Evolutionary conservation across 2,113 vertebrate species (phyloP).

Genomic region (Microcebus ravelobensis): DNA sequence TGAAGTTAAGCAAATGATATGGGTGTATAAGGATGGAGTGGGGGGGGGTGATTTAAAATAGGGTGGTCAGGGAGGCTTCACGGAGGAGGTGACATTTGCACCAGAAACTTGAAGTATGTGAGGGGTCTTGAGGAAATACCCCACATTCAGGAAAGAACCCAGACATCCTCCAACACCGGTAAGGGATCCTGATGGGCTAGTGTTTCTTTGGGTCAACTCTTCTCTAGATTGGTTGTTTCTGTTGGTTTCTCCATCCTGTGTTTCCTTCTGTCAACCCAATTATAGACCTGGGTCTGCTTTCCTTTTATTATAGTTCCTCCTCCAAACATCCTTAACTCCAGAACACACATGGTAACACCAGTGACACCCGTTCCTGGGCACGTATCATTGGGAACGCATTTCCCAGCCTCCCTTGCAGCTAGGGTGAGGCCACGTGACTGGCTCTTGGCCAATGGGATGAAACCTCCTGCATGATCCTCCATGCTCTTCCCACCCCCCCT

Average conservation of each 20-base stretch:
- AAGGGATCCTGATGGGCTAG: not conserved
- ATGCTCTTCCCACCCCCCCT: not conserved
- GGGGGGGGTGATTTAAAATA: not conserved
- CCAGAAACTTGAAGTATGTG: not conserved
- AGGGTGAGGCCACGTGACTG: not conserved
- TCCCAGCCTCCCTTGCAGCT: not conserved
- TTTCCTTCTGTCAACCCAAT: not conserved
- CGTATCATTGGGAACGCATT: not conserved
- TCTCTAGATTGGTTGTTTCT: not conserved
- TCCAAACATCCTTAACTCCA: not conserved
- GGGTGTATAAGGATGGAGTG: not conserved
- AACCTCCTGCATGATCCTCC: not conserved
- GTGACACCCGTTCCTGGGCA: not conserved
- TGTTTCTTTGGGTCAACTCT: not conserved
- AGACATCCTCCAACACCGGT: not conserved
- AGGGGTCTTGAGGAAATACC: not conserved
- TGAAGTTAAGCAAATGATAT: not conserved
- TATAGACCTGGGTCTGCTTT: not conserved
- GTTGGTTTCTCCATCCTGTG: not conserved
- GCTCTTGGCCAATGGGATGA: not conserved
- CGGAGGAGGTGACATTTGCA: not conserved
- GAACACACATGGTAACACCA: not conserved
- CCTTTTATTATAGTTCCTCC: not conserved
- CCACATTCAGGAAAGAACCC: not conserved
- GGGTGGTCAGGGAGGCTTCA: not conserved